These are phyloP conservation scores for Augochlora pura DNA, from an alignment of 1,140 invertebrate genomes.

Conservation along the genomic window DNA sequence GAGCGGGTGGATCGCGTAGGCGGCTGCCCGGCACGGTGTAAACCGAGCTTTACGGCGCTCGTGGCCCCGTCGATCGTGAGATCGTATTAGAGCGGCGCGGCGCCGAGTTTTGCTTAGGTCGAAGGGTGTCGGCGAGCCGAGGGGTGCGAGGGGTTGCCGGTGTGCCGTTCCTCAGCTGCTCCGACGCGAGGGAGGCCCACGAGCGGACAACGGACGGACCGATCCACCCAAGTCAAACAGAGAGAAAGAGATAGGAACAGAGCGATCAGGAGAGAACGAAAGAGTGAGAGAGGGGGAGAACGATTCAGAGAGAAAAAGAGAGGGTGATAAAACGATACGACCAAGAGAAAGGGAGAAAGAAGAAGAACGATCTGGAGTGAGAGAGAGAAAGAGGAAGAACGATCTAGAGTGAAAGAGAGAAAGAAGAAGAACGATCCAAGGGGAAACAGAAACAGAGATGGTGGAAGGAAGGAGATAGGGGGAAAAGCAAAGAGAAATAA, in stretches of 20 bases:
- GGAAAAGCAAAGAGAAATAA: conserved; percentile 22
- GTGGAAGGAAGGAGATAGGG: background rate
- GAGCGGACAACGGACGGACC: background rate
- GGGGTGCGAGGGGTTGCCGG: background rate
- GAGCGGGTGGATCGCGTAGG: conserved; percentile 54
- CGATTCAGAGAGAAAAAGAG: too few relatives aligned
- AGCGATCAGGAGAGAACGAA: conserved; percentile 54
- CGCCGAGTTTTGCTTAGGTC: conserved; percentile 52
- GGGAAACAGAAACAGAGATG: too few relatives aligned
- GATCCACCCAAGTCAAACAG: background rate
- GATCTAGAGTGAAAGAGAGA: too few relatives aligned
- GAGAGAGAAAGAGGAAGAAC: conserved; percentile 29
- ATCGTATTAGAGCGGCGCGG: conserved; percentile 63
- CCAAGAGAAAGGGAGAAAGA: too few relatives aligned
- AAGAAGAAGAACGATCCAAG: too few relatives aligned
- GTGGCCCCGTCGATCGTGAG: conserved; percentile 58
- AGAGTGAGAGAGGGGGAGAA: background rate
- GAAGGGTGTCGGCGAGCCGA: conserved; percentile 7
- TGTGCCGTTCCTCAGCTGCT: conserved; percentile 7
- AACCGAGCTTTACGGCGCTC: conserved; percentile 62
- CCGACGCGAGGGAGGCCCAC: background rate
- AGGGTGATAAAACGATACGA: conserved; percentile 66
- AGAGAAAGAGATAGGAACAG: conserved; percentile 61
- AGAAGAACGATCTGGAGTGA: conserved; percentile 34
- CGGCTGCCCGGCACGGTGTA: conserved; percentile 53